Evolutionary conservation across 2,888 invertebrate species (phyloP).

Genomic region (Cancer borealis): DNA sequence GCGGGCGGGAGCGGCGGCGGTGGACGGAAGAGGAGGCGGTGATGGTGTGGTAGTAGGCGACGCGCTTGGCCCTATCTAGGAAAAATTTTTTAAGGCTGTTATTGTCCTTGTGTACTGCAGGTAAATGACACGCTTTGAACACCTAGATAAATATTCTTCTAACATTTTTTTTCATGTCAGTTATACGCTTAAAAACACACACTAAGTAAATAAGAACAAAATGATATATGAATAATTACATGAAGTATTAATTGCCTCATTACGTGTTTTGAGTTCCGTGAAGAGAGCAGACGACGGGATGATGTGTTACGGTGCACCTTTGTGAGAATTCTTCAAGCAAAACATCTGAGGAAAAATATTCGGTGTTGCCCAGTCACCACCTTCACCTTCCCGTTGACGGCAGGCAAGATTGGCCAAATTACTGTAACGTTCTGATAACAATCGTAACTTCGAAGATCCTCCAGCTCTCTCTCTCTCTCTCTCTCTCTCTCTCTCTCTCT

Average conservation of each 20-base stretch:
- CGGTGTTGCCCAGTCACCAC: background rate
- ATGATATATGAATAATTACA: background rate
- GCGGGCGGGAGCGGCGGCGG: constrained; percentile 14
- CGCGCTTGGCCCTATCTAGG: background rate
- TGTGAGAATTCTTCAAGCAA: background rate
- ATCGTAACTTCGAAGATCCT: constrained; percentile 59
- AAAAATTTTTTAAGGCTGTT: background rate
- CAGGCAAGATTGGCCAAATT: constrained; percentile 65
- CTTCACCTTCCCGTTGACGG: background rate
- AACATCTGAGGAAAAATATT: background rate
- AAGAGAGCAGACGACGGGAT: background rate
- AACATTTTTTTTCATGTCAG: background rate
- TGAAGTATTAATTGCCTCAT: background rate
- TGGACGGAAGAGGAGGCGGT: background rate
- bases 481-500: background rate
- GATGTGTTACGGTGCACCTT: background rate
- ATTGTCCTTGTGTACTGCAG: background rate
- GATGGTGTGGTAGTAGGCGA: background rate
- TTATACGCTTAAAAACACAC: background rate
- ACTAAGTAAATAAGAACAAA: background rate
- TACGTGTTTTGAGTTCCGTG: background rate
- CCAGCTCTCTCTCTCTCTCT: background rate
- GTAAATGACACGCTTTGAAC: background rate
- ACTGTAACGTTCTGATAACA: constrained; percentile 56
- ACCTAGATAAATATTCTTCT: background rate